Conservation (phyloP, 2,888 invertebrate genomes). For the Oconnorella tubifera region DNA sequence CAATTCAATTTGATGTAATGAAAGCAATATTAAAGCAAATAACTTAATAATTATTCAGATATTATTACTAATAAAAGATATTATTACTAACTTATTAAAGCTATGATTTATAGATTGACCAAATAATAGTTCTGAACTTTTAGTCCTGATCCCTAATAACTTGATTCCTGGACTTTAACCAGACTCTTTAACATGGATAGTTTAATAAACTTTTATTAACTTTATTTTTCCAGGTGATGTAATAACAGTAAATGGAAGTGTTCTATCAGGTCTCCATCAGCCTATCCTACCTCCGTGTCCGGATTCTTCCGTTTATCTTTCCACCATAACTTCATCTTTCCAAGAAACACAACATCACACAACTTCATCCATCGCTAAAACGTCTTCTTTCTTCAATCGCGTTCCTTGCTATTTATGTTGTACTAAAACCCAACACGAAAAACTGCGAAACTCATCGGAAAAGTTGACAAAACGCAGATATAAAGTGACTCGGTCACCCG, state of each 20-base stretch:
- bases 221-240: constrained; percentile 75
- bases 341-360: background rate
- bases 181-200: too few relatives aligned
- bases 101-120: too few relatives aligned
- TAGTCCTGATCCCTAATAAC: too few relatives aligned
- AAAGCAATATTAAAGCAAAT: too few relatives aligned
- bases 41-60: too few relatives aligned
- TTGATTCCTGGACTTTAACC: too few relatives aligned
- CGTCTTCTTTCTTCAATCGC: background rate
- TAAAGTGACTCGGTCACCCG: constrained; percentile 18
- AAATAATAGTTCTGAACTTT: too few relatives aligned
- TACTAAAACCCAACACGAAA: background rate
- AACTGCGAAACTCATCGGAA: background rate
- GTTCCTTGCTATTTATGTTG: constrained; percentile 2
- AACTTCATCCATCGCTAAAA: background rate
- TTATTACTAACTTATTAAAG: too few relatives aligned
- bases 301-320: background rate
- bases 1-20: too few relatives aligned
- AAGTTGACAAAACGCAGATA: constrained; percentile 6
- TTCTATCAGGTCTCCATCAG: constrained; percentile 57
- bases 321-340: background rate
- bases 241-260: constrained; percentile 62
- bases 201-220: too few relatives aligned
- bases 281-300: background rate
- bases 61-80: too few relatives aligned